phyloP scores from a whole-genome alignment of 2,888 invertebrate species.

The Cheilosia urbana region DNA sequence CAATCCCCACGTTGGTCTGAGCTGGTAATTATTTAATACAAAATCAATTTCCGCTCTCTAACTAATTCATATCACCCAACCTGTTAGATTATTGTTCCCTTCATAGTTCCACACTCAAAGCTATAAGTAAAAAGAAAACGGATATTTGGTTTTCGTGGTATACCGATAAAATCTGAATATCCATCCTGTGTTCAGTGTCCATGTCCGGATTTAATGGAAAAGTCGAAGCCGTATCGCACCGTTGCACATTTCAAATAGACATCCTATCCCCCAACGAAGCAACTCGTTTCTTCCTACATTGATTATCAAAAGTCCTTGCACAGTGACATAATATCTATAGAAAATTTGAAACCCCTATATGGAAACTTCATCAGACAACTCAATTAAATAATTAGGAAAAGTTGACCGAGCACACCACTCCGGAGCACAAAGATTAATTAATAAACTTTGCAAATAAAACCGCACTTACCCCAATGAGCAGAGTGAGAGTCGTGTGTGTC shows the following conservation, averaged over 20 bases:
- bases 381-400: conserved; percentile 30
- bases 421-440: conserved; percentile 23
- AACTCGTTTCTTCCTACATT: neutral
- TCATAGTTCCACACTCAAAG: neutral
- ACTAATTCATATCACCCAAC: too few species aligned
- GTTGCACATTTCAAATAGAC: neutral
- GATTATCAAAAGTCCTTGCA: neutral
- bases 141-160: conserved; percentile 12
- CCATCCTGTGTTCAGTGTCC: neutral
- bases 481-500: conserved; percentile 1
- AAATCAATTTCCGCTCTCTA: too few species aligned
- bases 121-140: neutral
- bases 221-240: neutral
- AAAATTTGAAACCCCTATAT: neutral
- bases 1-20: too few species aligned
- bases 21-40: too few species aligned
- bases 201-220: neutral
- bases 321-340: neutral
- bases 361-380: neutral
- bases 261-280: neutral
- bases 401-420: conserved; percentile 1
- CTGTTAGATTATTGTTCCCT: too few species aligned
- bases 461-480: neutral
- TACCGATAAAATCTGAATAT: neutral
- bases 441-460: conserved; percentile 39